Conservation (phyloP, 2,888 invertebrate species). For the Cephus spinipes region DNA sequence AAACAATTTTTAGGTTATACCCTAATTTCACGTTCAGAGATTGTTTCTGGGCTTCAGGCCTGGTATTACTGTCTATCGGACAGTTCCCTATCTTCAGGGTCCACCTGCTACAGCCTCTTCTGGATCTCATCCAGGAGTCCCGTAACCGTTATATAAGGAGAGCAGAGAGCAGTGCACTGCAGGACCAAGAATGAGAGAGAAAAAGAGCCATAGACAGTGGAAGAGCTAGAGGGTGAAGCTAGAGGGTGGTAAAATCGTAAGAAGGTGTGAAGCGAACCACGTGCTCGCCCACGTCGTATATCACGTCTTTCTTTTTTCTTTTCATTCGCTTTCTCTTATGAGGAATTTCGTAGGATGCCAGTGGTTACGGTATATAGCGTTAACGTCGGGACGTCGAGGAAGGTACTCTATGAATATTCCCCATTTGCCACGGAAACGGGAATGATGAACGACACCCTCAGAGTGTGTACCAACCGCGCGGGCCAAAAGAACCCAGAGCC, state of each 20-base stretch:
- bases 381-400: constrained; percentile 20
- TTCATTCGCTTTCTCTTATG: constrained; percentile 16
- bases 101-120: not conserved
- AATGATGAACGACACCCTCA: constrained; percentile 59
- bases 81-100: not conserved
- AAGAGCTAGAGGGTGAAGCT: not conserved
- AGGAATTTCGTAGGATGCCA: constrained; percentile 24
- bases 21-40: not conserved
- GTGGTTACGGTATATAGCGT: not conserved
- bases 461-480: constrained; percentile 20
- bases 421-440: constrained; percentile 47
- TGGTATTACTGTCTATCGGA: not conserved
- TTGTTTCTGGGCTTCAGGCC: not conserved
- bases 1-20: not conserved
- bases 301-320: constrained; percentile 42
- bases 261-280: constrained; percentile 62
- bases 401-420: constrained; percentile 61
- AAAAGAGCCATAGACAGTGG: too few species aligned
- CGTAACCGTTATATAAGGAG: not conserved
- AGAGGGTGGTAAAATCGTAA: constrained; percentile 31
- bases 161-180: not conserved
- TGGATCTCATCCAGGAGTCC: not conserved
- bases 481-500: not conserved
- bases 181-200: not conserved
- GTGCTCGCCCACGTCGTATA: constrained; percentile 54